These are phyloP conservation scores for Mesembrinibis cayennensis DNA, from an alignment of 2,113 vertebrate genomes.

Conservation along the genomic window DNA sequence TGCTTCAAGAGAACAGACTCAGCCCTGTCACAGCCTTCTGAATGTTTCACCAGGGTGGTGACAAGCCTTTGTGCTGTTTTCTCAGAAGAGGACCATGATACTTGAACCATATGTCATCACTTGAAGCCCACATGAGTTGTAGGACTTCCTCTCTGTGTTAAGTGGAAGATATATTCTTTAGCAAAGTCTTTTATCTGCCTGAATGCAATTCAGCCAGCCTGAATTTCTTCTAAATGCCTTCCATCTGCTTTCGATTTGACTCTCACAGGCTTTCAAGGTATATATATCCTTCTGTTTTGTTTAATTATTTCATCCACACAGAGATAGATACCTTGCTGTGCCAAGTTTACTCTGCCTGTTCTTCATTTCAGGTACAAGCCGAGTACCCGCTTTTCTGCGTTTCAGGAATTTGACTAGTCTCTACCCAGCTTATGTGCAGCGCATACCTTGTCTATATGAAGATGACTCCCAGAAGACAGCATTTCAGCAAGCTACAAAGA, in stretches of 20 bases:
- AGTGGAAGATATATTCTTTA: slow-evolving; percentile 57
- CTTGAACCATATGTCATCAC: slow-evolving; percentile 71
- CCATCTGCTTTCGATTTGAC: slow-evolving; percentile 68
- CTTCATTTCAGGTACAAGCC: not conserved
- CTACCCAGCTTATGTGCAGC: not conserved
- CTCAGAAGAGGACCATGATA: slow-evolving; percentile 53
- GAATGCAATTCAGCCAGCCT: slow-evolving; percentile 28
- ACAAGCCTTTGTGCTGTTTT: slow-evolving; percentile 56
- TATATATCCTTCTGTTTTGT: slow-evolving; percentile 33
- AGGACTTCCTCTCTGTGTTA: slow-evolving; percentile 58
- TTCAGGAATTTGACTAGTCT: not conserved
- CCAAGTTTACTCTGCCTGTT: not conserved
- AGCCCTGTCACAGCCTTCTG: not conserved
- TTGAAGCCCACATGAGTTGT: slow-evolving; percentile 63
- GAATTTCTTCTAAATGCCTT: slow-evolving; percentile 37
- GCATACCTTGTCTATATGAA: not conserved
- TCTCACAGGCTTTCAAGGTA: slow-evolving; percentile 54
- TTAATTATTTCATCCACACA: slow-evolving; percentile 46
- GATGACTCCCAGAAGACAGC: not conserved
- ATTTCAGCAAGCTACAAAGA: slow-evolving; percentile 14
- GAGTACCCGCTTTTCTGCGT: not conserved
- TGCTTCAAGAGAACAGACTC: slow-evolving; percentile 24
- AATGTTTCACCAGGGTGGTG: slow-evolving; percentile 26
- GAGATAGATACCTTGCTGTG: not conserved
- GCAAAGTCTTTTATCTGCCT: slow-evolving; percentile 64